Percentiles rank a stretch among this genome's conserved stretches.
Conservation (phyloP, 2,113 vertebrate species). For the Orcinus orca region DNA sequence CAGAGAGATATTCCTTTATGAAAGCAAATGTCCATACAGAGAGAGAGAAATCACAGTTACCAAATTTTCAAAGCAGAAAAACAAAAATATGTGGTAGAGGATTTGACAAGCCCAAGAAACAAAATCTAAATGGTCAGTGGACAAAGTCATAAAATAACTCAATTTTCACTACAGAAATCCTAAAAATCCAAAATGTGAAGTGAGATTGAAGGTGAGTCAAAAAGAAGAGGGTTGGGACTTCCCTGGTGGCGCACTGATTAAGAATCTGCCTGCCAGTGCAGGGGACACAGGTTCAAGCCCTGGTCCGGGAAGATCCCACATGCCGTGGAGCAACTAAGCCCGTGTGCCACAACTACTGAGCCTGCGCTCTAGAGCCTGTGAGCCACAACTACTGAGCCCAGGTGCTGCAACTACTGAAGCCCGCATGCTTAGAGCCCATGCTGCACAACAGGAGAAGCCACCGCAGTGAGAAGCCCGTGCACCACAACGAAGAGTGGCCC, state of each 20-base stretch:
- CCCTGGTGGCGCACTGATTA: too few relatives aligned
- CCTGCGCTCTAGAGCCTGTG: too few relatives aligned
- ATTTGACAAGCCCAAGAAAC: background rate
- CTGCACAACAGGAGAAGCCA: too few relatives aligned
- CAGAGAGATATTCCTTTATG: background rate
- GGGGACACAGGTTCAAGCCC: too few relatives aligned
- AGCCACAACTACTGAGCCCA: too few relatives aligned
- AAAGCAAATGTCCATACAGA: background rate
- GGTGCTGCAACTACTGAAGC: too few relatives aligned
- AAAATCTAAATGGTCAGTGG: background rate
- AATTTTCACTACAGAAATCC: background rate
- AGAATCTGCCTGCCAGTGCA: too few relatives aligned
- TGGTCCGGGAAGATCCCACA: too few relatives aligned
- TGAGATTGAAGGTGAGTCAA: background rate
- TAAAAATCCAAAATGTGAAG: background rate
- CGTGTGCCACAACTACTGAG: too few relatives aligned
- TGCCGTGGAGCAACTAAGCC: too few relatives aligned
- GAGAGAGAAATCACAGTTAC: background rate
- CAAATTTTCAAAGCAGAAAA: background rate
- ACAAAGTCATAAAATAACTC: background rate
- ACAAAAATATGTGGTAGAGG: background rate
- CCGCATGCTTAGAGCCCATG: too few relatives aligned
- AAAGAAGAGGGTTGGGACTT: background rate
- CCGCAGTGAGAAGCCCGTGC: accelerated
- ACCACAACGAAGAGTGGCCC: too few relatives aligned